phyloP scores from a whole-genome alignment of 1,140 invertebrate genomes.

The Hermatobates lingyangjiaoensis region DNA sequence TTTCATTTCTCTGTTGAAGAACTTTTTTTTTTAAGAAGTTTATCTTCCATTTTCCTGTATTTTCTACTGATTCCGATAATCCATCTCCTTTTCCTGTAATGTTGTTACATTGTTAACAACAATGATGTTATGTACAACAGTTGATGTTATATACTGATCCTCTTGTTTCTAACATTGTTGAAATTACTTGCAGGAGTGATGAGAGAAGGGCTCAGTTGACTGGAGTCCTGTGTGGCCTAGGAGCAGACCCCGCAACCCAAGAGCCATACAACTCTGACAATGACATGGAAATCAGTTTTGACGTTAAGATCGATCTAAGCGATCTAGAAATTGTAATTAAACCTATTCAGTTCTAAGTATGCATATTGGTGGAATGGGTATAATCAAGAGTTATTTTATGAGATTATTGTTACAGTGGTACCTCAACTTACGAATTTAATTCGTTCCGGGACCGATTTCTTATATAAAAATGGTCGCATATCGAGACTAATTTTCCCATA shows the following conservation, averaged over 20 bases:
- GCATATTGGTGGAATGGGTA: neutral
- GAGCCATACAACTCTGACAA: constrained; percentile 52
- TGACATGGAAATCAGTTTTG: constrained; percentile 60
- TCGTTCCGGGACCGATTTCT: neutral
- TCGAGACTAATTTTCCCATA: neutral
- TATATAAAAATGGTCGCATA: neutral
- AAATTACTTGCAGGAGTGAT: constrained; percentile 26
- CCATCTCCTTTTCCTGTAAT: neutral
- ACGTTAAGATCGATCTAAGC: constrained; percentile 41
- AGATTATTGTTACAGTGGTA: neutral
- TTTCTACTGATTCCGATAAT: neutral
- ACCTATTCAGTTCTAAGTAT: neutral
- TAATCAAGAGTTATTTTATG: neutral
- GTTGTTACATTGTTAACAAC: neutral
- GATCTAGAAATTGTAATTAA: constrained; percentile 38
- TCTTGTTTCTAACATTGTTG: neutral
- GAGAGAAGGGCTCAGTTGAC: constrained; percentile 37
- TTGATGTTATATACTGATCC: neutral
- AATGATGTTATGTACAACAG: neutral
- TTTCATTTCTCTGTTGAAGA: neutral
- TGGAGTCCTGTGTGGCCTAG: constrained; percentile 65
- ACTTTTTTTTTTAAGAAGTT: neutral
- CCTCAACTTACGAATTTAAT: neutral
- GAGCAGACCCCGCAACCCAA: constrained; percentile 30
- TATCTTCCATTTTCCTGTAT: neutral